phyloP scores from a whole-genome alignment of 2,797 vertebrate genomes.

The Poecilia gillii region DNA sequence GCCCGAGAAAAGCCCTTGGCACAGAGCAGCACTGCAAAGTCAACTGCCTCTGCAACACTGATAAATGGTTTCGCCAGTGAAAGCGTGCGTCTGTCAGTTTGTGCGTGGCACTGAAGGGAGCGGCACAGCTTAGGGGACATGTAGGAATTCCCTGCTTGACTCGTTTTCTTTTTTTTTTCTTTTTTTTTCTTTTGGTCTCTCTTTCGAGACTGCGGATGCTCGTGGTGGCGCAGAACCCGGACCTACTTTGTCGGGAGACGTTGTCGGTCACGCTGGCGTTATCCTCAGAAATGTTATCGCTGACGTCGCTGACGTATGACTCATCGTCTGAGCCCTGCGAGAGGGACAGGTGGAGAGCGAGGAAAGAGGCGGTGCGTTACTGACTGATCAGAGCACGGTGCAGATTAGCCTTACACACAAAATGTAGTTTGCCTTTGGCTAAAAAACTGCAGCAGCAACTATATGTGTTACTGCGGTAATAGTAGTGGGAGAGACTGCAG shows the following conservation, averaged over 20 bases:
- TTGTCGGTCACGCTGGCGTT: slow-evolving; percentile 98
- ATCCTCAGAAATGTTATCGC: slow-evolving; percentile 99
- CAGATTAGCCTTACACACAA: slow-evolving; percentile 5
- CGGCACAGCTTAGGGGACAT: not conserved
- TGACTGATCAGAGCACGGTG: slow-evolving; percentile 34
- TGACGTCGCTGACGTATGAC: slow-evolving; percentile 99
- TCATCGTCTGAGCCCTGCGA: slow-evolving; percentile 97
- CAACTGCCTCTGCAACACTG: slow-evolving; percentile 52
- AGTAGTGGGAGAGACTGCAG: slow-evolving; percentile 67
- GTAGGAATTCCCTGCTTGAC: slow-evolving; percentile 32
- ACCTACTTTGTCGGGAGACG: slow-evolving; percentile 95
- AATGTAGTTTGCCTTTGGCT: slow-evolving; percentile 67
- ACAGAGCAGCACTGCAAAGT: slow-evolving; percentile 62
- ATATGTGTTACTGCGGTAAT: slow-evolving; percentile 68
- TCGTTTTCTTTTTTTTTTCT: not conserved
- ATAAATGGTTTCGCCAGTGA: slow-evolving; percentile 45
- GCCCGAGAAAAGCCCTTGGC: slow-evolving; percentile 48
- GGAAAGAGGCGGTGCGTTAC: slow-evolving; percentile 40
- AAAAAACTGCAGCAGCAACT: slow-evolving; percentile 68
- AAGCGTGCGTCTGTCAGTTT: slow-evolving; percentile 21
- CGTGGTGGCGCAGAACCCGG: slow-evolving; percentile 8
- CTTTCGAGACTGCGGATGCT: not conserved
- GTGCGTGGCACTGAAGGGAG: slow-evolving; percentile 7
- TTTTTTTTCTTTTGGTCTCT: not conserved
- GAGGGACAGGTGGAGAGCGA: slow-evolving; percentile 52